These are phyloP conservation scores for Takifugu bimaculatus DNA, from an alignment of 2,113 vertebrate species.

Conservation along the genomic window DNA sequence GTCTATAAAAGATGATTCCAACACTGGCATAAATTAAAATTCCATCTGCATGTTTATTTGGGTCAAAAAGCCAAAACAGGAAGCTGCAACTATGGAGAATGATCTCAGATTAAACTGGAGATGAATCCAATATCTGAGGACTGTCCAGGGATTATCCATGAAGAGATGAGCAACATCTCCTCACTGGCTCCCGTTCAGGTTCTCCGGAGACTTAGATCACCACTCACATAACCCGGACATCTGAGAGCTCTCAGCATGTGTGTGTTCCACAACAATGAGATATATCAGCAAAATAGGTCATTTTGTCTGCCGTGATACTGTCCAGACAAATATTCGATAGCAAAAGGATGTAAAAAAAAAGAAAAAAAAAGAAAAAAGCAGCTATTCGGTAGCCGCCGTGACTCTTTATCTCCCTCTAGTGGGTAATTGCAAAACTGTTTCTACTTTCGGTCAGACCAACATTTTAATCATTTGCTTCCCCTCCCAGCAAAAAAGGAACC, in stretches of 20 bases:
- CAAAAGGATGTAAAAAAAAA: slow-evolving; percentile 7
- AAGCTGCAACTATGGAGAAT: slow-evolving; percentile 33
- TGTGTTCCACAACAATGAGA: not conserved
- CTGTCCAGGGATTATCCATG: slow-evolving; percentile 41
- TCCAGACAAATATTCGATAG: not conserved
- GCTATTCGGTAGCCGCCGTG: not conserved
- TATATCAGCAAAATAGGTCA: not conserved
- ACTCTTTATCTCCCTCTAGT: slow-evolving; percentile 58
- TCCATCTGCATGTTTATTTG: slow-evolving; percentile 21
- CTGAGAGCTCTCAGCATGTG: not conserved
- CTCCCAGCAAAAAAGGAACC: slow-evolving; percentile 10
- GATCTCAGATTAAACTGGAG: slow-evolving; percentile 37
- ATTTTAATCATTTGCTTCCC: not conserved
- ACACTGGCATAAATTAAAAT: slow-evolving; percentile 6
- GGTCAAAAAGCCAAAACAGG: slow-evolving; percentile 40
- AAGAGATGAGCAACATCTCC: slow-evolving; percentile 21
- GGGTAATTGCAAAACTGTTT: slow-evolving; percentile 11
- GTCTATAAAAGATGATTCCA: not conserved
- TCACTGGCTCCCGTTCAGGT: slow-evolving; percentile 15
- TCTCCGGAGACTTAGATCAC: slow-evolving; percentile 16
- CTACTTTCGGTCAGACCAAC: not conserved
- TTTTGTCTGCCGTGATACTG: not conserved
- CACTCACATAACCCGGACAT: slow-evolving; percentile 1
- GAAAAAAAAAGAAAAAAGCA: not conserved
- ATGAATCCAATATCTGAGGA: slow-evolving; percentile 42